Evolutionary conservation across 2,797 vertebrate genomes (phyloP), one percentile per base, ranked within the genome.

Genomic region (Buphagus erythrorhynchus): DNA sequence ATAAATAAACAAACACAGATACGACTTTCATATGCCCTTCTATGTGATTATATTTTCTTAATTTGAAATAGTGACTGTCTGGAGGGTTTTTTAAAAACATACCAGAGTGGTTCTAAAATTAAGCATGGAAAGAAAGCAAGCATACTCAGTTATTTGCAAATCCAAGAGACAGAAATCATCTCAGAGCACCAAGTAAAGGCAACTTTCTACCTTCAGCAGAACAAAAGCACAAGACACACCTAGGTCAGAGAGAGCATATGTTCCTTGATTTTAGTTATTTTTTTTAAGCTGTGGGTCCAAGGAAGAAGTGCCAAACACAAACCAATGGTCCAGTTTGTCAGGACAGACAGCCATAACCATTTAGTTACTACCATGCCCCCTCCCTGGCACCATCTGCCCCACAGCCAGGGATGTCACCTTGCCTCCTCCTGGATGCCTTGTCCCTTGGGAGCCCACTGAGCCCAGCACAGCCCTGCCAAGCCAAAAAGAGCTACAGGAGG

Each of bases 1-100:
- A 90, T 80, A 94, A 95, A 92, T 78, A 90, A 93, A 92, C 38
- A 95, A 91, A 40, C 38, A 69, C 22, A 93, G 78, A 71, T 36
- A 77, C 4, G 51, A 94, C 93, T 95, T 95, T 96, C 93, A 91
- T 35, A 73, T 69, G 93, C 66, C 76, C 93, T 95, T 92, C 91
- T 49, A 22, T 76, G 67, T 63, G 63, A 88, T 90, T 90, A 74
- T 54, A 63, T 71, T 88, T 82, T 15, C 90, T 88, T 97, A 94
- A 95, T 95, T 84, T 88, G 81, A 95, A 95, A 94, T 84, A 89
- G 45, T 76, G 82, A 51, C 79, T 93, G 51, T 75, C 82, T 86
- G 62, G 58, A 85, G 62, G 24, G 43, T 54, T 90, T 95, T 94
- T 71, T 46, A 66, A 93, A 93, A 92, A 86, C 22, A 81, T 45